These are phyloP conservation scores for Pionites leucogaster DNA, from an alignment of 2,113 vertebrate genomes.

Conservation along the genomic window DNA sequence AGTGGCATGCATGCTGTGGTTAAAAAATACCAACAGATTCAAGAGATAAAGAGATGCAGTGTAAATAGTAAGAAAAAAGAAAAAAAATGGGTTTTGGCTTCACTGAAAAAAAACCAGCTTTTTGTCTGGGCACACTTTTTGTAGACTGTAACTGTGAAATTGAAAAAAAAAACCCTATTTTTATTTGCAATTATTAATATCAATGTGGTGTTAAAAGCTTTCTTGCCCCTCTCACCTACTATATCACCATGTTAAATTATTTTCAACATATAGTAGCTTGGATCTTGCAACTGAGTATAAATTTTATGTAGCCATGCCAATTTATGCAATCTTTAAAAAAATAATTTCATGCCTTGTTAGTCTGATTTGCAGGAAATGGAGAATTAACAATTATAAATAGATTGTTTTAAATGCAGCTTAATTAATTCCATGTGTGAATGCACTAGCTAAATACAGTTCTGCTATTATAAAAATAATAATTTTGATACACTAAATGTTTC, in stretches of 20 bases:
- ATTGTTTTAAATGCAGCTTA: slow-evolving; percentile 31
- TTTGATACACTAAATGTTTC: not conserved
- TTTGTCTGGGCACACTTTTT: not conserved
- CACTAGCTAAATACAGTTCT: not conserved
- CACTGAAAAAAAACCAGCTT: not conserved
- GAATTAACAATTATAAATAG: slow-evolving; percentile 18
- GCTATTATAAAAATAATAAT: not conserved
- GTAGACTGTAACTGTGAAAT: not conserved
- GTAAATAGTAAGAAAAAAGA: not conserved
- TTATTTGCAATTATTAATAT: not conserved
- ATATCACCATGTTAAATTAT: not conserved
- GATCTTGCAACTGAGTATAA: not conserved
- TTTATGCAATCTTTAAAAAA: not conserved
- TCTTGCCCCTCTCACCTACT: not conserved
- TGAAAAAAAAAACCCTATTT: not conserved
- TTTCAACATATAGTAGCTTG: not conserved
- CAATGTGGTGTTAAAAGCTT: not conserved
- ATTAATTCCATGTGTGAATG: slow-evolving; percentile 21
- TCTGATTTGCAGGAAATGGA: slow-evolving; percentile 30
- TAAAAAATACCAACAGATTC: not conserved
- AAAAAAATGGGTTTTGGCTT: rapidly evolving
- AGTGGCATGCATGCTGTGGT: not conserved
- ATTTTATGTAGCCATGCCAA: not conserved
- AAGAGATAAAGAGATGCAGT: not conserved
- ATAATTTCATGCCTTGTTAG: not conserved